Evolutionary conservation across 2,113 vertebrate genomes (phyloP).

Genomic region (Periophthalmodon schlosseri): DNA sequence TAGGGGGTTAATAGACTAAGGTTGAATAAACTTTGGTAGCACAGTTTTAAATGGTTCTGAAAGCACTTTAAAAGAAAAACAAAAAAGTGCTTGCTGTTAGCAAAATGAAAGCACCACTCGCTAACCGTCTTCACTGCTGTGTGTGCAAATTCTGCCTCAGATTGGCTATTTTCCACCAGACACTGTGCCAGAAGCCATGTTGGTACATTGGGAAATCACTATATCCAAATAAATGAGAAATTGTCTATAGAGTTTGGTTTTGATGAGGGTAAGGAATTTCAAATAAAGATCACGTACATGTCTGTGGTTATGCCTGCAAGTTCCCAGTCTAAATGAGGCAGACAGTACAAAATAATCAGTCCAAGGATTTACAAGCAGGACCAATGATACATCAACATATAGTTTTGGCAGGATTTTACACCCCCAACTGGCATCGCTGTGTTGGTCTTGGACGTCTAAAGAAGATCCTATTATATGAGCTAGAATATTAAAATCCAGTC

Average conservation of each 20-base stretch:
- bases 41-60: conserved; percentile 42
- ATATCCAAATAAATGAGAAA: conserved; percentile 28
- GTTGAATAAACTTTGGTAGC: conserved; percentile 43
- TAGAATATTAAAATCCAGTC: too few species aligned
- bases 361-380: neutral
- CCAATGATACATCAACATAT: neutral
- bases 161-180: conserved; percentile 55
- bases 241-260: conserved; percentile 30
- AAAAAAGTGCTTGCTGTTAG: conserved; percentile 41
- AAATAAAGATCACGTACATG: neutral
- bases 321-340: neutral
- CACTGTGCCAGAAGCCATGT: conserved; percentile 21
- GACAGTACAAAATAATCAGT: neutral
- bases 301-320: neutral
- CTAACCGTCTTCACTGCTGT: conserved; percentile 49
- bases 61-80: conserved; percentile 43
- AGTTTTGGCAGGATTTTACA: neutral
- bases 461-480: too few species aligned
- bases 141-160: conserved; percentile 42
- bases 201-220: conserved; percentile 34
- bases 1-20: conserved; percentile 28
- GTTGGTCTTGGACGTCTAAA: too few species aligned
- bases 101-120: conserved; percentile 31
- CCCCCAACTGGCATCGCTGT: too few species aligned
- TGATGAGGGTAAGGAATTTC: conserved; percentile 25